Evolutionary conservation across 2,797 vertebrate genomes (phyloP).

Genomic region (Falco peregrinus): DNA sequence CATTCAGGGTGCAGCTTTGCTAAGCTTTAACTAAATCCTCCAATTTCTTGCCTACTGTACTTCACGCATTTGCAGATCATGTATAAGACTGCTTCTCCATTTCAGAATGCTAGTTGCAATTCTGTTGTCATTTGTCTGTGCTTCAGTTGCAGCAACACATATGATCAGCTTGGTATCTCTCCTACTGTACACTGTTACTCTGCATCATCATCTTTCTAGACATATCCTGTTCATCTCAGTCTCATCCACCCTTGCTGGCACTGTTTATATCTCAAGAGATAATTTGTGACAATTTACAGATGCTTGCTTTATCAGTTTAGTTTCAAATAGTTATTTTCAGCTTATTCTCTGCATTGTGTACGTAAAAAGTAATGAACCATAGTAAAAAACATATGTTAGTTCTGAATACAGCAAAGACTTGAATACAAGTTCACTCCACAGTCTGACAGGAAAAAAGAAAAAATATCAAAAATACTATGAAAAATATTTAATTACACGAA

Average conservation of each 20-base stretch:
- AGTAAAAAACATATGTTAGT: neutral
- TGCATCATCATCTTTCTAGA: neutral
- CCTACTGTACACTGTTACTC: neutral
- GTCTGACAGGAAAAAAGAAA: neutral
- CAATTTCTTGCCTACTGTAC: neutral
- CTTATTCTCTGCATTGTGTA: neutral
- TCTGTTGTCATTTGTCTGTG: neutral
- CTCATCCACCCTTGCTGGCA: neutral
- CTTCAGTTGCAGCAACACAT: neutral
- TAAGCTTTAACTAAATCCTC: neutral
- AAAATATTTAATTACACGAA: neutral
- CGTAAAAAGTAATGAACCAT: neutral
- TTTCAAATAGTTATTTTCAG: constrained; percentile 26
- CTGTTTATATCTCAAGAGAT: neutral
- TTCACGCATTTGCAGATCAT: neutral
- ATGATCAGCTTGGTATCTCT: neutral
- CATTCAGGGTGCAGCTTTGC: neutral
- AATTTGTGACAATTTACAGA: neutral
- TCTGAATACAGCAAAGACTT: neutral
- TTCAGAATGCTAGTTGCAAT: neutral
- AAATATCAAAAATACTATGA: neutral
- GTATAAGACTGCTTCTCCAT: neutral
- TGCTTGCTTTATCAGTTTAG: constrained; percentile 10
- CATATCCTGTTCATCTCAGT: neutral
- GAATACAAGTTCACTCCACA: neutral